These are phyloP conservation scores for Gryllus bimaculatus DNA, from an alignment of 1,140 invertebrate species.

Conservation along the genomic window DNA sequence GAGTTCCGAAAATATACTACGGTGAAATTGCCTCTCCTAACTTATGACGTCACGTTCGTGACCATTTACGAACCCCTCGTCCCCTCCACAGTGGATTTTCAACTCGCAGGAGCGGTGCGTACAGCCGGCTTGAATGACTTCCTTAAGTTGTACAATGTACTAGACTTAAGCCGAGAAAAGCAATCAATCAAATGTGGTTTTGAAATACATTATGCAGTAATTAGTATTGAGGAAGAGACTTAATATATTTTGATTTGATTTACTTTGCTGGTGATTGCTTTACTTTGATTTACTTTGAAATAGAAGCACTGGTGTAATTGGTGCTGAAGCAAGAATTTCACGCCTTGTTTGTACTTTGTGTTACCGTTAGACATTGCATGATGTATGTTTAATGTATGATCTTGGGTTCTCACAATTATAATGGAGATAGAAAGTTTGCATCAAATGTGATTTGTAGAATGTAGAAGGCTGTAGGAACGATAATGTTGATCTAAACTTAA, in stretches of 20 bases:
- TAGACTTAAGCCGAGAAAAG: no score
- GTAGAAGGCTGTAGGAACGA: conserved; percentile 11
- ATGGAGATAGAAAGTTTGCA: conserved; percentile 13
- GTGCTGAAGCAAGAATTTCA: neutral
- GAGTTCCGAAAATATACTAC: no score
- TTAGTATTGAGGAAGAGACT: neutral
- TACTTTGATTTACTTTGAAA: neutral
- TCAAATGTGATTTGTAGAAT: conserved; percentile 18
- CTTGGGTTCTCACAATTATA: neutral
- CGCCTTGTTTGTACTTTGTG: neutral
- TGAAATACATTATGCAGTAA: neutral
- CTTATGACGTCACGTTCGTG: no score
- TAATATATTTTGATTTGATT: neutral
- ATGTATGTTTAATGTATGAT: conserved; percentile 11
- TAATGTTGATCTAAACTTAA: conserved; percentile 10
- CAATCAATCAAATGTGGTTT: neutral
- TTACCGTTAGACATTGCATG: neutral
- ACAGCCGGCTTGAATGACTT: no score
- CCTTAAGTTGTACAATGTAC: no score
- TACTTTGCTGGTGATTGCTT: no score
- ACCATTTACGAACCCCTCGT: no score
- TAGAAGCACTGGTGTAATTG: neutral
- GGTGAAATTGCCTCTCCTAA: no score
- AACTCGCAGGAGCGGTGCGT: neutral
- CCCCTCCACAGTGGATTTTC: no score